phyloP scores from a whole-genome alignment of 1,140 invertebrate genomes.

The Zaprionus taronus region DNA sequence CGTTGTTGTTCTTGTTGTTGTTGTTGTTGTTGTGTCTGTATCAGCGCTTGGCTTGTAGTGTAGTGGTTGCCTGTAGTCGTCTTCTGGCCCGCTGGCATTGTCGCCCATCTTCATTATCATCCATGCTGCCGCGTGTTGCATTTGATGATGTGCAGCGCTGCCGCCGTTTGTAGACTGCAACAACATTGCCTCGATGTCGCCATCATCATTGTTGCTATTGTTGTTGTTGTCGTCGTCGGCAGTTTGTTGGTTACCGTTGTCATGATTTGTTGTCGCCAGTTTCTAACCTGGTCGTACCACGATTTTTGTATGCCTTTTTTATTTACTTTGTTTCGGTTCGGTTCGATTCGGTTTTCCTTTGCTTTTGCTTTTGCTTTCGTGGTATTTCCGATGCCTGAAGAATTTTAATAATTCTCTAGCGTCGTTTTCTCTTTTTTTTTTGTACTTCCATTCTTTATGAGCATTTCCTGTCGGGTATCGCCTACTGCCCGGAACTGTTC shows the following conservation, averaged over 20 bases:
- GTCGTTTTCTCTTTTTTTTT: constrained; percentile 18
- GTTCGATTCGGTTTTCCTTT: background rate
- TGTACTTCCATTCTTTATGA: constrained; percentile 26
- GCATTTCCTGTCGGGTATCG: constrained; percentile 59
- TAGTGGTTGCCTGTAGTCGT: constrained; percentile 22
- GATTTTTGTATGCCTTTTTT: constrained; percentile 47
- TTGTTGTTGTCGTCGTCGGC: constrained; percentile 50
- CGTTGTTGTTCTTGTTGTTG: constrained; percentile 42
- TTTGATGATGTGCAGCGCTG: constrained; percentile 58
- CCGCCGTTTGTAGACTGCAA: constrained; percentile 23
- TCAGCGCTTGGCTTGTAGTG: background rate
- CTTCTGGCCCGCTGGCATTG: constrained; percentile 59
- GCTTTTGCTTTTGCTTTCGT: constrained; percentile 56
- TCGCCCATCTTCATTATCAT: constrained; percentile 80
- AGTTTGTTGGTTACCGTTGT: constrained; percentile 59
- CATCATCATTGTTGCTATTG: constrained; percentile 18
- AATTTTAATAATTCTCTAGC: constrained; percentile 63
- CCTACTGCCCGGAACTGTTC: constrained; percentile 53
- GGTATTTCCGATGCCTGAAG: constrained; percentile 41
- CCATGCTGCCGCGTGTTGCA: constrained; percentile 58
- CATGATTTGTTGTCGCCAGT: constrained; percentile 72
- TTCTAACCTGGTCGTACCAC: constrained; percentile 53
- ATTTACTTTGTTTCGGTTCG: background rate
- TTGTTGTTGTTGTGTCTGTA: constrained; percentile 27
- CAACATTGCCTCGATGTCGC: constrained; percentile 43